Evolutionary conservation across 35 echinoderm and acorn worm genomes (phyloP), one percentile per base, ranked within the genome.

Genomic region (Strongylocentrotus purpuratus): DNA sequence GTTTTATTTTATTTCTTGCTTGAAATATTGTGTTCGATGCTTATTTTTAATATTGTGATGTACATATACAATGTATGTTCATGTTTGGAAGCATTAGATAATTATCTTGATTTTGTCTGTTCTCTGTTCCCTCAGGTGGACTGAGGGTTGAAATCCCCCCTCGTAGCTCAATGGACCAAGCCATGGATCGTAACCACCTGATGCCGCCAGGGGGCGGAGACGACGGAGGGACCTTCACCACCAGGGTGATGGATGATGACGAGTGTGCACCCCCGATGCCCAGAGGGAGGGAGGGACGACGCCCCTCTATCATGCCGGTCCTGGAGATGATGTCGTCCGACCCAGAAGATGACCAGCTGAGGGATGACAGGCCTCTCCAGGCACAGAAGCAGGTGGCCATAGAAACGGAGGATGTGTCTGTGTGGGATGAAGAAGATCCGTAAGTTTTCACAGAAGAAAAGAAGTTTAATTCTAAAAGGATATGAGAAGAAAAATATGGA

Each of bases 351-450:
- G 96, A 97, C 47, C 97, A 97, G 92, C 46, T 96, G 2, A 95
- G 47, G 45, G 98, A 99, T 94, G 96, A 97, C 2, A 97, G 96
- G 61, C 95, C 96, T 1, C 95, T 99, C 4, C 96, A 97, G 94
- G 98, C 98, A 61, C 97, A 99, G 92, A 99, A 99, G 92, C 97
- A 97, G 87, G 98, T 98, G 58, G 96, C 96, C 78, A 95, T 98
- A 33, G 96, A 94, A 20, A 96, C 94, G 28, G 98, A 99, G 86
- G 94, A 92, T 33, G 94, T 97, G 32, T 96, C 95, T 25, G 88
- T 99, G 2, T 99, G 98, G 98, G 98, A 99, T 70, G 98, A 99
- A 78, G 98, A 98, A 60, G 97, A 98, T 47, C 97, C 97, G 97
- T 98, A 97, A 98, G 97, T 96, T 32, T 71, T 33, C 31, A 33